Evolutionary conservation across 2,888 invertebrate species (phyloP).

Genomic region (Fragum whitleyi): DNA sequence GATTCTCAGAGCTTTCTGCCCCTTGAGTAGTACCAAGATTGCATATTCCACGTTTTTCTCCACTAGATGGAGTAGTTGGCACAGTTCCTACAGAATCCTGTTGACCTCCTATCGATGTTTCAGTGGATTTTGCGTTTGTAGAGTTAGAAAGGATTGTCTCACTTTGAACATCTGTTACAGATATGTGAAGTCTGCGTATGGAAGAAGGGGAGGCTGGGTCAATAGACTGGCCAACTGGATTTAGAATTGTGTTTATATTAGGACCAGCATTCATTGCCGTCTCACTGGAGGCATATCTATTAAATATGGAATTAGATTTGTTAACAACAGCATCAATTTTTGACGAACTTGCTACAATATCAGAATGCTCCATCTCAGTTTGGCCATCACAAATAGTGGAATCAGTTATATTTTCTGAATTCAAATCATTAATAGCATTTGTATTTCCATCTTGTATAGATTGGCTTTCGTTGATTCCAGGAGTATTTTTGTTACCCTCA

Average conservation of each 20-base stretch:
- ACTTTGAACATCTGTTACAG: neutral
- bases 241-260: neutral
- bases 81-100: constrained; percentile 44
- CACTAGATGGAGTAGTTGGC: constrained; percentile 42
- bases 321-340: neutral
- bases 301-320: constrained; percentile 26
- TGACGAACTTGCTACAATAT: neutral
- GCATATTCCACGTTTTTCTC: constrained; percentile 56
- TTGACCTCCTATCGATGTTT: neutral
- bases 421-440: neutral
- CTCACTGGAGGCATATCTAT: neutral
- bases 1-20: constrained; percentile 26
- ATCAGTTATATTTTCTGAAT: neutral
- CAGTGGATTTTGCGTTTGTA: neutral
- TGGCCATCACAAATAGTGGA: neutral
- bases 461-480: neutral
- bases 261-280: neutral
- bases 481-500: constrained; percentile 10
- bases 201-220: neutral
- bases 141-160: neutral
- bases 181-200: constrained; percentile 1
- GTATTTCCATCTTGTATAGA: neutral
- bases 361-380: constrained; percentile 31
- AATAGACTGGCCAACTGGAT: constrained; percentile 9
- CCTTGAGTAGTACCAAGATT: constrained; percentile 33